phyloP scores from a whole-genome alignment of 2,888 invertebrate species.

The Hydrotaea diabolus region DNA sequence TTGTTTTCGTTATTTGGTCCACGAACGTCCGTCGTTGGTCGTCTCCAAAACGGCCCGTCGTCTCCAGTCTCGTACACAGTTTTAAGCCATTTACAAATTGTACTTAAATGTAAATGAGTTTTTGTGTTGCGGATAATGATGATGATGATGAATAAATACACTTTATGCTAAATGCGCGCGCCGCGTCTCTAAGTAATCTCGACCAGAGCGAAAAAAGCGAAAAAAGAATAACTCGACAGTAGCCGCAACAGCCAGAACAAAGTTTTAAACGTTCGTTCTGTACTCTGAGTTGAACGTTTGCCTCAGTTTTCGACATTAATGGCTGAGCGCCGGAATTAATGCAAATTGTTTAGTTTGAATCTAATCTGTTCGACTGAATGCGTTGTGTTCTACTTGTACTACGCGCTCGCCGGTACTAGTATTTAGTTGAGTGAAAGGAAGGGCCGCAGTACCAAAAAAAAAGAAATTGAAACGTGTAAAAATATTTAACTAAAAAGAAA shows the following conservation, averaged over 20 bases:
- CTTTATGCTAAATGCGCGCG: constrained; percentile 44
- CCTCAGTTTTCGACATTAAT: constrained; percentile 37
- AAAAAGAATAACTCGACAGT: neutral
- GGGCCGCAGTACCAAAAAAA: constrained; percentile 24
- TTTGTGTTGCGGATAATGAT: constrained; percentile 48
- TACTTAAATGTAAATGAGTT: constrained; percentile 66
- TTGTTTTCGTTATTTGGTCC: neutral
- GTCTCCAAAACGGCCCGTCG: neutral
- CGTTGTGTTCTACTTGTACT: neutral
- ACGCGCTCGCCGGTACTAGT: neutral
- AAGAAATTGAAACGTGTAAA: constrained; percentile 35
- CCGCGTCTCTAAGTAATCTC: neutral
- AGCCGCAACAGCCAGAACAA: neutral
- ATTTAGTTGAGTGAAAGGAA: neutral
- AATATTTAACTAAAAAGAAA: constrained; percentile 32
- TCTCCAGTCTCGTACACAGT: constrained; percentile 6
- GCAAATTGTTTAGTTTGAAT: constrained; percentile 61
- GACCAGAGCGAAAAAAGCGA: neutral
- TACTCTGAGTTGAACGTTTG: neutral
- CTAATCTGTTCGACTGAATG: constrained; percentile 24
- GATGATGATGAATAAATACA: constrained; percentile 55
- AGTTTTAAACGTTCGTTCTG: constrained; percentile 18
- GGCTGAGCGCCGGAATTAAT: constrained; percentile 49
- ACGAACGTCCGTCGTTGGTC: neutral
- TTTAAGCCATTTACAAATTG: constrained; percentile 58